Evolutionary conservation across 2,113 vertebrate species (phyloP), one percentile per base, ranked within the genome.

Genomic region (Pollachius pollachius): DNA sequence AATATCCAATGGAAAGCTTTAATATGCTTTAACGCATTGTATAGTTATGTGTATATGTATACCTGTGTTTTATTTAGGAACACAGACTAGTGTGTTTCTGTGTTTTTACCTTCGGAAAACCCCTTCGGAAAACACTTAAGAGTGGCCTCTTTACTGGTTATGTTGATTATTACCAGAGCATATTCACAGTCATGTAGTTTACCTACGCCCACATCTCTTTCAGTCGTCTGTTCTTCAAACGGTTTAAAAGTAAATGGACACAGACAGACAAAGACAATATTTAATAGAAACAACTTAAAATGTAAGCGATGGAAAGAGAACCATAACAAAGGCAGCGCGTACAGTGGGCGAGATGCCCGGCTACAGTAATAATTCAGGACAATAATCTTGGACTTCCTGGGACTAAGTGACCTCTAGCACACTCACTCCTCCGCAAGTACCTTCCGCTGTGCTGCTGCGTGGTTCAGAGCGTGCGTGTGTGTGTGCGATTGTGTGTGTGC

Each of bases 391-490:
- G 18, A 68, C 73, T 75, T 16, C 5, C 71, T 64, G 64, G 37
- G 54, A 74, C 34, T 57, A 52, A 69, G 66, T 80, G 78, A 88
- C 78, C 75, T 86, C 81, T 76, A 76, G 18, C 18, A 1, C 5
- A 64, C 30, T 19, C 34, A 13, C n/a, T 16, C 7, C 63, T 27
- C n/a, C 11, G 15, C 61, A 11, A 37, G 13, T 52, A 8, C 37
- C 18, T 12, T 52, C 25, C 17, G 48, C 52, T 65, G 41, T 18
- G 69, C 41, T 18, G 69, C 41, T 37, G 60, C 71, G 60, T 62
- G 41, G 41, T 34, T 5, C 30, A 34, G 30, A 5, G 30, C 6
- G 4, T 34, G 30, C 6, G 34, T 19, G 41, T 66, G 69, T 72
- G 69, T 9, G 60, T 25, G 13, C 4, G 41, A 25, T 30, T 70